These are phyloP conservation scores for Lerema accius DNA, from an alignment of 1,140 invertebrate genomes.

Conservation along the genomic window DNA sequence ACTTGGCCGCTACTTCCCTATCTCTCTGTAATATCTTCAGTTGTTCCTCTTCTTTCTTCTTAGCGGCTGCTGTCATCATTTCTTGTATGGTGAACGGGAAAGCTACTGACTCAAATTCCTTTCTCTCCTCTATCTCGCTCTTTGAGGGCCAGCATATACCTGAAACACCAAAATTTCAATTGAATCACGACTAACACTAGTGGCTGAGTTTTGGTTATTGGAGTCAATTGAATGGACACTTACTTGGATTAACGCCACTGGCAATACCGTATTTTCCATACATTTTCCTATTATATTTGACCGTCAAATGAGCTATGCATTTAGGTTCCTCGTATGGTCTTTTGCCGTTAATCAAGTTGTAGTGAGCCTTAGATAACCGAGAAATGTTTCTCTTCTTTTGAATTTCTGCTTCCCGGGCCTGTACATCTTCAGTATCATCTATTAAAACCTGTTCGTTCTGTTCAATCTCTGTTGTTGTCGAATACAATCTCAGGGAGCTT, in stretches of 20 bases:
- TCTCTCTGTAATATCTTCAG: conserved; percentile 83
- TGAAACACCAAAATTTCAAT: too few relatives aligned
- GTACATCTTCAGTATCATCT: conserved; percentile 64
- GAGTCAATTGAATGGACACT: conserved; percentile 41
- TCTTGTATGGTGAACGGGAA: conserved; percentile 85
- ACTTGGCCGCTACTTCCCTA: conserved; percentile 83
- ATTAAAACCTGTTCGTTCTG: conserved; percentile 63
- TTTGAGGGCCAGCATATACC: conserved; percentile 71
- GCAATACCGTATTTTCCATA: conserved; percentile 71
- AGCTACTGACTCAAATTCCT: conserved; percentile 85
- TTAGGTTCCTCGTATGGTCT: conserved; percentile 63
- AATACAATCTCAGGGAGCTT: conserved; percentile 49
- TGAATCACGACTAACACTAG: too few relatives aligned
- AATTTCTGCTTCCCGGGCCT: conserved; percentile 62
- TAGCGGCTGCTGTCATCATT: conserved; percentile 81
- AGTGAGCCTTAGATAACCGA: conserved; percentile 56
- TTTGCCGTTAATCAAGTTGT: conserved; percentile 58
- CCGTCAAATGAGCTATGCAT: conserved; percentile 62
- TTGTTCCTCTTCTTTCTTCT: conserved; percentile 62
- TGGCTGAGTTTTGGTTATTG: too few relatives aligned
- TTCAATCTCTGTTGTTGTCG: conserved; percentile 61
- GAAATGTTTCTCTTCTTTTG: conserved; percentile 71
- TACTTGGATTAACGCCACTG: conserved; percentile 75
- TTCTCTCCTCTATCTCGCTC: conserved; percentile 82
- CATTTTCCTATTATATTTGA: conserved; percentile 73